phyloP scores from a whole-genome alignment of 2,797 vertebrate species.

The Chelidonichthys spinosus region DNA sequence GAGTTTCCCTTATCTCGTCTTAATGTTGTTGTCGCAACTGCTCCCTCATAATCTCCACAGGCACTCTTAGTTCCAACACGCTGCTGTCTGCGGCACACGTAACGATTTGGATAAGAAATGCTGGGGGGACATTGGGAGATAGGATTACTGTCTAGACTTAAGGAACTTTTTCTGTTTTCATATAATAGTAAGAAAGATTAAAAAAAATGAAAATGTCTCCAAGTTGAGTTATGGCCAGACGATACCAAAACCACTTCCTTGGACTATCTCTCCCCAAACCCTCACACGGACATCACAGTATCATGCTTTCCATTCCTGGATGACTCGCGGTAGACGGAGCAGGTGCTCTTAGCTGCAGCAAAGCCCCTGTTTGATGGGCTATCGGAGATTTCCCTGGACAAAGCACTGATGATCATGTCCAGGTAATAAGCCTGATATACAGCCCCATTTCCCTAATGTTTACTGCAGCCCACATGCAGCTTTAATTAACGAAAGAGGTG shows the following conservation, averaged over 20 bases:
- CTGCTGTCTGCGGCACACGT: slow-evolving; percentile 32
- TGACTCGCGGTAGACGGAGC: slow-evolving; percentile 4
- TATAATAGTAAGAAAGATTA: slow-evolving; percentile 49
- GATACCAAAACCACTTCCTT: slow-evolving; percentile 12
- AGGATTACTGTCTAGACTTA: slow-evolving; percentile 49
- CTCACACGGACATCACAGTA: background rate
- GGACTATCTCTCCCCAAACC: slow-evolving; percentile 11
- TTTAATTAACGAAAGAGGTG: slow-evolving; percentile 76
- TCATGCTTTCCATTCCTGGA: slow-evolving; percentile 11
- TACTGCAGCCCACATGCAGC: slow-evolving; percentile 62
- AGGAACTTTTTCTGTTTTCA: slow-evolving; percentile 52
- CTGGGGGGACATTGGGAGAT: slow-evolving; percentile 51
- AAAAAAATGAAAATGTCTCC: slow-evolving; percentile 33
- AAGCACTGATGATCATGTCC: slow-evolving; percentile 59
- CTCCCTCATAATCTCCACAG: slow-evolving; percentile 64
- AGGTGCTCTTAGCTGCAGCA: slow-evolving; percentile 32
- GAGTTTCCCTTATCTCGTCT: slow-evolving; percentile 80
- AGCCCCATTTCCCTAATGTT: slow-evolving; percentile 69
- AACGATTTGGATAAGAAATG: slow-evolving; percentile 67
- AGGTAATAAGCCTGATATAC: slow-evolving; percentile 75
- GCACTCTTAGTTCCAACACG: slow-evolving; percentile 32
- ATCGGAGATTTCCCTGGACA: slow-evolving; percentile 56
- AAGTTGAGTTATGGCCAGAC: slow-evolving; percentile 20
- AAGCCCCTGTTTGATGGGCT: slow-evolving; percentile 48
- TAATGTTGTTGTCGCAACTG: slow-evolving; percentile 70